These are phyloP conservation scores for Metellina segmentata DNA, from an alignment of 2,888 invertebrate genomes.

Conservation along the genomic window DNA sequence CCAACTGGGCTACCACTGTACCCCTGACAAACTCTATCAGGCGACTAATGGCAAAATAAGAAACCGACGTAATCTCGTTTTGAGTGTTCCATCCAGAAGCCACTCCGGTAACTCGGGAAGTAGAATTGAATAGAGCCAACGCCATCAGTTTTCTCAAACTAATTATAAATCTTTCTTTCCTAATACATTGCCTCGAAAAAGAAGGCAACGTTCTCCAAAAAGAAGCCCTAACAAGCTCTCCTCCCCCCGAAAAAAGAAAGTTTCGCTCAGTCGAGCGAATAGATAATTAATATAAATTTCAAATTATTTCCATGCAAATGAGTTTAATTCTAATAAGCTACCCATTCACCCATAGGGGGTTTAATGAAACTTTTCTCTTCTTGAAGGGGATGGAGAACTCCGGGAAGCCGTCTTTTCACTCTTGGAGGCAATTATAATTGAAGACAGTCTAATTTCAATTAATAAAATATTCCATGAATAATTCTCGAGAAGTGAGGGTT, in stretches of 20 bases:
- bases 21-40: neutral
- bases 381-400: neutral
- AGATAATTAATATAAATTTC: slow-evolving; percentile 47
- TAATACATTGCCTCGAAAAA: neutral
- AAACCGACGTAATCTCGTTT: neutral
- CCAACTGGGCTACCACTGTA: neutral
- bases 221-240: neutral
- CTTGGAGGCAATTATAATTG: neutral
- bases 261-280: neutral
- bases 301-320: slow-evolving; percentile 43
- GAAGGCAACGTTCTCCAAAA: neutral
- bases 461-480: neutral
- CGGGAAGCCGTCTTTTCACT: neutral
- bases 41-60: neutral
- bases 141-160: neutral
- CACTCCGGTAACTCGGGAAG: neutral
- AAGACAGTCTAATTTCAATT: slow-evolving; percentile 8
- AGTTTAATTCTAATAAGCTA: slow-evolving; percentile 37
- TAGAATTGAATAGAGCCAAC: too few species aligned
- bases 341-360: slow-evolving; percentile 27
- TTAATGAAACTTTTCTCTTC: slow-evolving; percentile 23
- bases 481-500: too few species aligned
- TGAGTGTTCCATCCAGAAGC: neutral
- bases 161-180: neutral
- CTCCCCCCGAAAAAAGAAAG: neutral